Percentiles rank a stretch among this genome's conserved stretches.
These are phyloP conservation scores for Pachymerium ferrugineum DNA, from an alignment of 2,888 invertebrate genomes.

Conservation along the genomic window DNA sequence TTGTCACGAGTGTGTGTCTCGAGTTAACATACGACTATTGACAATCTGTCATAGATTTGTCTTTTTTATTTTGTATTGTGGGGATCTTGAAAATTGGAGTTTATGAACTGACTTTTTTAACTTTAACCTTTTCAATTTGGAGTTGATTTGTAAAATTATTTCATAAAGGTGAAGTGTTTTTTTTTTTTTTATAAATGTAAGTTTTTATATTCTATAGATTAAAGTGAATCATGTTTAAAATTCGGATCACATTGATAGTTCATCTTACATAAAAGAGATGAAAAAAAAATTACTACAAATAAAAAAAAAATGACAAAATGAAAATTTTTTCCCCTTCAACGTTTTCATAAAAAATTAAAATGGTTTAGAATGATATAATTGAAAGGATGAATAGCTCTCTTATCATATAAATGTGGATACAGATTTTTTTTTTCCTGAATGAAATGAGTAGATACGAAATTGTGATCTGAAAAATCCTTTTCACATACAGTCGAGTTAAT, in stretches of 20 bases:
- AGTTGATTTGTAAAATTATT: background rate
- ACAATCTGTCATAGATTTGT: conserved; percentile 24
- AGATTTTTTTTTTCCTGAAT: background rate
- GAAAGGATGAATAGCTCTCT: conserved; percentile 2
- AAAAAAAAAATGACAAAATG: background rate
- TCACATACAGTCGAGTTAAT: background rate
- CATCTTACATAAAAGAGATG: background rate
- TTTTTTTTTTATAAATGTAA: no score
- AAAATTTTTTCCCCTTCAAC: no score
- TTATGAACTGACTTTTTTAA: background rate
- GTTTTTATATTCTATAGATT: background rate
- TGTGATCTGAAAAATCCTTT: conserved; percentile 10
- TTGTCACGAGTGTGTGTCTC: conserved; percentile 2
- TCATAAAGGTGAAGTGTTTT: background rate
- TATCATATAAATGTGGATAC: background rate
- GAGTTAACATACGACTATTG: conserved; percentile 19
- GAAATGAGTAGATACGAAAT: background rate
- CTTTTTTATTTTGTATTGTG: background rate
- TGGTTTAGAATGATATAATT: background rate
- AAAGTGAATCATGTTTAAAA: background rate
- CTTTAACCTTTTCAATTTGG: background rate
- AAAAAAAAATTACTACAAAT: background rate
- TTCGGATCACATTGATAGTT: background rate
- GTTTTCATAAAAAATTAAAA: background rate
- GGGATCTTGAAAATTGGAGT: conserved; percentile 19